phyloP scores from a whole-genome alignment of 2,113 vertebrate genomes.

The Mesitornis unicolor region DNA sequence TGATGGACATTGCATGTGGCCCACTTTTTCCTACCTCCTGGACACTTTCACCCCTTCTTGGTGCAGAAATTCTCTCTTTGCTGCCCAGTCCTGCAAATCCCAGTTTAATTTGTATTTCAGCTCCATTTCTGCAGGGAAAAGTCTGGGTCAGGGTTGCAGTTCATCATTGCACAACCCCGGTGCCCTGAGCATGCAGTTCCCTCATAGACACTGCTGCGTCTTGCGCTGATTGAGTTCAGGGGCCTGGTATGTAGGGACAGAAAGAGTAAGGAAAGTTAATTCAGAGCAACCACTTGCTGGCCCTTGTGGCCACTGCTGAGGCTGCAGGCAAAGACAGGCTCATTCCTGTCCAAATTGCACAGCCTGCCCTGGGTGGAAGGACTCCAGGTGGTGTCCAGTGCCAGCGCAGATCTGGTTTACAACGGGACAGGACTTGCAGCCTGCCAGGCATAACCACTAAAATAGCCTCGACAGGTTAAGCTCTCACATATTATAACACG shows the following conservation, averaged over 20 bases:
- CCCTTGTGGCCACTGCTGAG: neutral
- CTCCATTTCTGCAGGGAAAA: neutral
- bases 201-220: neutral
- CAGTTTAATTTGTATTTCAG: neutral
- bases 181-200: neutral
- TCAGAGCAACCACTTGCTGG: neutral
- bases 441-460: neutral
- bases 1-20: neutral
- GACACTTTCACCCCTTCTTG: neutral
- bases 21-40: neutral
- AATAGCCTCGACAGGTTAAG: neutral
- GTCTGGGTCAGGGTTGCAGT: neutral
- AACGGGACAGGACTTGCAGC: neutral
- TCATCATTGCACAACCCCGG: neutral
- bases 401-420: neutral
- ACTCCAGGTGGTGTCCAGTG: neutral
- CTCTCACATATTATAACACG: rapidly evolving
- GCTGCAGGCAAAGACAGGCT: neutral
- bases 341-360: neutral
- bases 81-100: neutral
- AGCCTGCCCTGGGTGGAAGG: neutral
- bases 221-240: neutral
- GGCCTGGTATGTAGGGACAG: neutral
- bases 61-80: neutral
- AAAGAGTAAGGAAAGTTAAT: neutral